Conservation (phyloP, 2,113 vertebrate species). For the Rhinolophus sinicus region DNA sequence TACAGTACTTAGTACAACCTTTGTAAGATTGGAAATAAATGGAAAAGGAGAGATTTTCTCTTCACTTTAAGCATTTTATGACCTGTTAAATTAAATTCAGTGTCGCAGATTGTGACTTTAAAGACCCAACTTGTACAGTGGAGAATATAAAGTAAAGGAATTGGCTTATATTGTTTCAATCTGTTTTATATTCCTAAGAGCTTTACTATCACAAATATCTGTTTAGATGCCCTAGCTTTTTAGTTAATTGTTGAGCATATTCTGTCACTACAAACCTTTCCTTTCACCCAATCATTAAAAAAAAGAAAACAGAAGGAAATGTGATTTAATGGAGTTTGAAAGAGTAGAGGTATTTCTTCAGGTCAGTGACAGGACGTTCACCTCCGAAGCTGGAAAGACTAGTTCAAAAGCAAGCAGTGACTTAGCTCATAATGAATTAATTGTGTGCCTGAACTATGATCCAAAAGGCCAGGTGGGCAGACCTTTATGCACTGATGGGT, state of each 20-base stretch:
- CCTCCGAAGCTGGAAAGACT: conserved; percentile 82
- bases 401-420: conserved; percentile 87
- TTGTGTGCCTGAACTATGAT: conserved; percentile 92
- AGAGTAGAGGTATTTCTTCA: conserved; percentile 86
- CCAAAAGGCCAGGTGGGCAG: conserved; percentile 89
- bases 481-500: conserved; percentile 90
- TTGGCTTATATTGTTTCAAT: conserved; percentile 6
- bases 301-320: conserved; percentile 81
- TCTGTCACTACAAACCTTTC: neutral
- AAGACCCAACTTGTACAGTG: neutral
- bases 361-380: conserved; percentile 90
- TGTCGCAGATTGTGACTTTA: neutral
- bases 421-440: conserved; percentile 91
- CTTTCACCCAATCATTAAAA: neutral
- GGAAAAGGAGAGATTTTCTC: neutral
- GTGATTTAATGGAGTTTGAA: conserved; percentile 83
- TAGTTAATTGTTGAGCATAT: conserved; percentile 10
- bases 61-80: neutral
- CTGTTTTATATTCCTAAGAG: neutral
- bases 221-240: neutral
- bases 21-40: neutral
- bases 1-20: neutral
- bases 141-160: neutral
- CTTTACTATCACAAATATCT: neutral
- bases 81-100: neutral